These are phyloP conservation scores for Thyatira batis DNA, from an alignment of 2,888 invertebrate genomes.

Conservation along the genomic window DNA sequence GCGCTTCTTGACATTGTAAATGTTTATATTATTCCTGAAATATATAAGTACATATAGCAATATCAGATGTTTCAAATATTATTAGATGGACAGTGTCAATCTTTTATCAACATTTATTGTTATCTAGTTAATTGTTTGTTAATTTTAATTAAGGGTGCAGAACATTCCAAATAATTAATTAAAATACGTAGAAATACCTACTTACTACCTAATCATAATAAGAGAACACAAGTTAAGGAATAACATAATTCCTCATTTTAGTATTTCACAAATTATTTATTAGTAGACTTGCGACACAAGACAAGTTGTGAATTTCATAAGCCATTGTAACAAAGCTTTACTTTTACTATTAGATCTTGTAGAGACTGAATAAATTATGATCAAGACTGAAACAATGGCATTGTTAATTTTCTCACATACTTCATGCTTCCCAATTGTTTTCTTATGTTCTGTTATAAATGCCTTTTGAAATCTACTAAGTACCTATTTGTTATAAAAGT, in stretches of 20 bases:
- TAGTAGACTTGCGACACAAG: too few species aligned
- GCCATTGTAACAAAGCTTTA: neutral
- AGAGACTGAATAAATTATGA: neutral
- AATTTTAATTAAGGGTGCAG: too few species aligned
- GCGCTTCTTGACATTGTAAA: constrained; percentile 53
- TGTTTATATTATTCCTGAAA: constrained; percentile 13
- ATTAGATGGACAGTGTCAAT: neutral
- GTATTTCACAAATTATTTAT: too few species aligned
- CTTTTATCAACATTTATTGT: neutral
- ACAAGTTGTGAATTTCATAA: too few species aligned
- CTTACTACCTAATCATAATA: too few species aligned
- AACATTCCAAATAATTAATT: too few species aligned
- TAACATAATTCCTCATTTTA: too few species aligned
- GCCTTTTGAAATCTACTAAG: too few species aligned
- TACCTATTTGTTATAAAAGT: neutral
- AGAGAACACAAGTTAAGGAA: too few species aligned
- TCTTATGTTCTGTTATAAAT: neutral
- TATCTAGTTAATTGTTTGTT: too few species aligned
- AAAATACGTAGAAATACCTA: too few species aligned
- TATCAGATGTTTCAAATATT: neutral
- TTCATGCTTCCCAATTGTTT: neutral
- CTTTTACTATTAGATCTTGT: neutral
- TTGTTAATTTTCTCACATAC: neutral
- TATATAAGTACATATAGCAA: neutral
- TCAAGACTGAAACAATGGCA: neutral